Evolutionary conservation across 2,797 vertebrate species (phyloP).

Genomic region (Carapus acus): DNA sequence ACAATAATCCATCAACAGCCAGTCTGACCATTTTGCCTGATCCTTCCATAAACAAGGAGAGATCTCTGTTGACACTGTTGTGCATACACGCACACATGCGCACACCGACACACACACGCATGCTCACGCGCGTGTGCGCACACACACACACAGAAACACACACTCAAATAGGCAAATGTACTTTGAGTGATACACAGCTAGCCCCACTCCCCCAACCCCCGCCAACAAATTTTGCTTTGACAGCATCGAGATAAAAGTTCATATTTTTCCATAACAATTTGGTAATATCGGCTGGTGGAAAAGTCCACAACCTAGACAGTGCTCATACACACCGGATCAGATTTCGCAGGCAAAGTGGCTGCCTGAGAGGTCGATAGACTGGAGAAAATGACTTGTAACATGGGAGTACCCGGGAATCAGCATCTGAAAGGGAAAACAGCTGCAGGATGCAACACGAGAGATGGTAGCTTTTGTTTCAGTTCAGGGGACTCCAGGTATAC

Average conservation of each 20-base stretch:
- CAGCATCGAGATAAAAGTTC: conserved; percentile 57
- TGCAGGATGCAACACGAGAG: no score
- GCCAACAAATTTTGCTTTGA: conserved; percentile 50
- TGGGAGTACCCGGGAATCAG: not conserved
- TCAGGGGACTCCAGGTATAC: no score
- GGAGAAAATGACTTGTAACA: conserved; percentile 13
- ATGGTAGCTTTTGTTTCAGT: no score
- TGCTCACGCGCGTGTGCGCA: not conserved
- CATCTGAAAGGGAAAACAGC: not conserved
- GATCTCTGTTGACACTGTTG: conserved; percentile 18
- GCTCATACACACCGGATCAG: conserved; percentile 45
- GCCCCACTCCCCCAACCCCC: no score
- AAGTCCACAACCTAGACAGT: conserved; percentile 45
- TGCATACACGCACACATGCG: conserved; percentile 11
- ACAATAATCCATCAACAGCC: conserved; percentile 22
- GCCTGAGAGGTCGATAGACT: conserved; percentile 15
- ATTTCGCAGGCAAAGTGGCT: conserved; percentile 32
- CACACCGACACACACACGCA: conserved; percentile 11
- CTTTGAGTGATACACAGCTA: conserved; percentile 35
- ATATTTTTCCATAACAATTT: conserved; percentile 60
- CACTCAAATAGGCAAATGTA: conserved; percentile 14
- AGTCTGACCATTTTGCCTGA: not conserved
- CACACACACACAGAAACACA: conserved; percentile 19
- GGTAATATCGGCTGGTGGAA: conserved; percentile 49
- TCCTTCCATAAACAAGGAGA: conserved; percentile 36